Percentiles rank a stretch among this genome's conserved stretches.
phyloP scores from a whole-genome alignment of 2,888 invertebrate species.

The Pardosa pseudoannulata region DNA sequence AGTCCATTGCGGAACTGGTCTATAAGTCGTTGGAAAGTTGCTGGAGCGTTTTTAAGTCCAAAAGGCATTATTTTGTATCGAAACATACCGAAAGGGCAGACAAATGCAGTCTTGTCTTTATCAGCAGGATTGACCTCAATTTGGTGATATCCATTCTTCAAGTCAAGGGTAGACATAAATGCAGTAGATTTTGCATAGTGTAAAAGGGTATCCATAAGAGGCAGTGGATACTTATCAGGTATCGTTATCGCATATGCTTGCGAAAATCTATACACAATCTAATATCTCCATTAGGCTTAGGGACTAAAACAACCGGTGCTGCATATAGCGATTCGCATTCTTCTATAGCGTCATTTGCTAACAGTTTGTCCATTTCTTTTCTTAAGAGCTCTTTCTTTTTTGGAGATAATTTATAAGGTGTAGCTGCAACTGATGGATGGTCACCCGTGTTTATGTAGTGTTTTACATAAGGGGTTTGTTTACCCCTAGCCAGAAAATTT shows the following conservation, averaged over 20 bases:
- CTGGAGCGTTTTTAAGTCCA: background rate
- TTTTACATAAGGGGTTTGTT: too few relatives aligned
- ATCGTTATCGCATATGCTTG: background rate
- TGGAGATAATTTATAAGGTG: background rate
- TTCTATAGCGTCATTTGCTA: background rate
- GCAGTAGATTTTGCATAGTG: background rate
- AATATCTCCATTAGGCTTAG: too few relatives aligned
- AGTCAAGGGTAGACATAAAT: slow-evolving; percentile 1
- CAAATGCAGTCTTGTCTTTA: slow-evolving; percentile 13
- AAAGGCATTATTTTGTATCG: background rate
- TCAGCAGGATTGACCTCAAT: background rate
- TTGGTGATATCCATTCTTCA: slow-evolving; percentile 17
- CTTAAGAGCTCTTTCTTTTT: too few relatives aligned
- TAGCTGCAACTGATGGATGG: background rate
- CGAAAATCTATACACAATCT: slow-evolving; percentile 18
- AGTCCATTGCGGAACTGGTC: background rate
- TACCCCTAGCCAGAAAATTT: background rate
- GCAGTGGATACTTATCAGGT: slow-evolving; percentile 16
- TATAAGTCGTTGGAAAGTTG: slow-evolving; percentile 33
- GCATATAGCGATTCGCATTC: slow-evolving; percentile 21
- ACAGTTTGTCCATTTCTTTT: background rate
- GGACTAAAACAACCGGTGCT: slow-evolving; percentile 2
- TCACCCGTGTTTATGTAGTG: too few relatives aligned
- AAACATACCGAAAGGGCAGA: slow-evolving; percentile 16
- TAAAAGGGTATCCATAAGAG: background rate